A percentile compares a stretch with the other conserved stretches of the same genome.
Evolutionary conservation across 2,113 vertebrate species (phyloP).

Genomic region (Sylvilagus bachmani): DNA sequence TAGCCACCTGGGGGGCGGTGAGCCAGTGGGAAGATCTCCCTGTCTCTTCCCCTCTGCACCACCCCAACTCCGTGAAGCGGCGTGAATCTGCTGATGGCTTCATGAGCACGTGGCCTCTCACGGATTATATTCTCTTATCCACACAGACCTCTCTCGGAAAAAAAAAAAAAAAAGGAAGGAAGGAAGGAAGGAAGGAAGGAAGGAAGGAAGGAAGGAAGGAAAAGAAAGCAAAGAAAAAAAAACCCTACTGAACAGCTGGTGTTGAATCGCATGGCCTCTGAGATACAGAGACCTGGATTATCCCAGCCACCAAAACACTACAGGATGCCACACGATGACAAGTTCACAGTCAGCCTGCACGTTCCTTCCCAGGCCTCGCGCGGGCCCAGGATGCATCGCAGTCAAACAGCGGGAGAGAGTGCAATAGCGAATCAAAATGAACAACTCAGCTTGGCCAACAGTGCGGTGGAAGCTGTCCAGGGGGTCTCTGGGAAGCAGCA

Average conservation of each 20-base stretch:
- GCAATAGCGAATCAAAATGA: constrained; percentile 10
- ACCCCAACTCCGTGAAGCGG: background rate
- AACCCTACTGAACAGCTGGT: background rate
- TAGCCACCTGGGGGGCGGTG: no score
- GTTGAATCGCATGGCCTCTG: background rate
- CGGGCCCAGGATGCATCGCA: background rate
- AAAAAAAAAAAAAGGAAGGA: no score
- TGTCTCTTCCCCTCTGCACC: no score
- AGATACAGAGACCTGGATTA: constrained; percentile 15
- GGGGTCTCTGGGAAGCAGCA: background rate
- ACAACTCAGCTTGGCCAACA: background rate
- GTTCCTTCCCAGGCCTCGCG: background rate
- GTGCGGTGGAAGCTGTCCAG: background rate
- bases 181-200: no score
- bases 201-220: no score
- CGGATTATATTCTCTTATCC: background rate
- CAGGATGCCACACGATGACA: background rate
- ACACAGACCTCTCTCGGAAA: background rate
- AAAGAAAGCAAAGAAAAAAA: background rate
- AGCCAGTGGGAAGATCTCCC: no score
- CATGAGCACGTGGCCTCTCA: background rate
- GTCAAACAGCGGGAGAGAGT: background rate
- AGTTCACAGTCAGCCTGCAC: background rate
- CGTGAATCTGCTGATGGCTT: background rate
- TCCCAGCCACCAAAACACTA: background rate